Percentiles rank a stretch among this genome's conserved stretches.
These are phyloP conservation scores for Callinectes sapidus DNA, from an alignment of 2,888 invertebrate species.

Conservation along the genomic window DNA sequence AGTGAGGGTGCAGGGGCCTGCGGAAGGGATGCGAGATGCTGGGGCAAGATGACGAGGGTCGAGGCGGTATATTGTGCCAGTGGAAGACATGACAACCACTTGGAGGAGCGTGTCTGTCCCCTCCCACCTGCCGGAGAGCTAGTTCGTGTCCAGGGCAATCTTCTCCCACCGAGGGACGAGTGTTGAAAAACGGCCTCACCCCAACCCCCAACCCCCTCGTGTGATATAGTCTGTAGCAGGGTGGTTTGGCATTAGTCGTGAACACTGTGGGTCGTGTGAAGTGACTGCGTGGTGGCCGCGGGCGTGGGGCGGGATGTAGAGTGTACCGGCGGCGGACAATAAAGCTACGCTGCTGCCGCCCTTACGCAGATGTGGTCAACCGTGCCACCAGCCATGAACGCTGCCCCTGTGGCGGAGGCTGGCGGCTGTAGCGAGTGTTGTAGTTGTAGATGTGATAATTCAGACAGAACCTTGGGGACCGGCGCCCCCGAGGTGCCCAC, in stretches of 20 bases:
- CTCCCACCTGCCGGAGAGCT: slow-evolving; percentile 24
- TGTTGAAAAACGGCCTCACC: slow-evolving; percentile 33
- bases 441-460: slow-evolving; percentile 45
- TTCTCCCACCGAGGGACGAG: slow-evolving; percentile 23
- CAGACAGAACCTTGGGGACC: slow-evolving; percentile 11
- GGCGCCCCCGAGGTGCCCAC: slow-evolving; percentile 37
- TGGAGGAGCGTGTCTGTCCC: slow-evolving; percentile 40
- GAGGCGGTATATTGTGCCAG: slow-evolving; percentile 22
- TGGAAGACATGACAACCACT: slow-evolving; percentile 53
- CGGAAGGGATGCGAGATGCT: slow-evolving; percentile 52
- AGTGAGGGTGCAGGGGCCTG: slow-evolving; percentile 32
- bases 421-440: slow-evolving; percentile 39
- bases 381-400: slow-evolving; percentile 46
- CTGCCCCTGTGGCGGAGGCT: slow-evolving; percentile 6
- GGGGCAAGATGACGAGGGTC: slow-evolving; percentile 45
- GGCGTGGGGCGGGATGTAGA: slow-evolving; percentile 37
- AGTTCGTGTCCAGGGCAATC: not conserved
- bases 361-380: not conserved
- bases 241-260: not conserved
- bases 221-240: not conserved
- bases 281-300: slow-evolving; percentile 22
- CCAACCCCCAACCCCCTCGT: not conserved
- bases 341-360: slow-evolving; percentile 28
- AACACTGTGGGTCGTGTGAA: slow-evolving; percentile 9
- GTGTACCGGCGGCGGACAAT: slow-evolving; percentile 20